Percentiles rank a stretch among this genome's conserved stretches.
These are phyloP conservation scores for Macaria liturata DNA, from an alignment of 2,888 invertebrate genomes.

Conservation along the genomic window DNA sequence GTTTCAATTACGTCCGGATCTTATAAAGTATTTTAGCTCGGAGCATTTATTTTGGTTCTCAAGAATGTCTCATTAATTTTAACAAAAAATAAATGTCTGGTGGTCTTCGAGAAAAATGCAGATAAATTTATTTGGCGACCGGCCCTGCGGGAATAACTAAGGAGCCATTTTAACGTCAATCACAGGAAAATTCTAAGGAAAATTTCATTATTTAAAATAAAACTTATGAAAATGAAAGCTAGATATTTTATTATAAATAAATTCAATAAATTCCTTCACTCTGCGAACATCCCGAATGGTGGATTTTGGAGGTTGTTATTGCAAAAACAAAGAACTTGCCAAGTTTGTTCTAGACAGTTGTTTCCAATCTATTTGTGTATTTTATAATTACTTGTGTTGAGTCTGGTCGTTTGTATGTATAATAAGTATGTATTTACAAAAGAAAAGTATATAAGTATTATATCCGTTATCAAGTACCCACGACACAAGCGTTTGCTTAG, in stretches of 20 bases:
- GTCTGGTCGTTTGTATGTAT: too few relatives aligned
- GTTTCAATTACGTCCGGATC: slow-evolving; percentile 25
- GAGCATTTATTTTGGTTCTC: slow-evolving; percentile 42
- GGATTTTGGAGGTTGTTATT: too few relatives aligned
- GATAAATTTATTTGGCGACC: slow-evolving; percentile 43
- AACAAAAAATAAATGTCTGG: slow-evolving; percentile 41
- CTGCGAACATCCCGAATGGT: too few relatives aligned
- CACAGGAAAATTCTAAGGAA: slow-evolving; percentile 35
- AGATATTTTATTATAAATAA: slow-evolving; percentile 14
- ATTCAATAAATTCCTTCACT: slow-evolving; percentile 9
- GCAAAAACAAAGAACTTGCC: too few relatives aligned
- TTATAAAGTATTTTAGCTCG: slow-evolving; percentile 38
- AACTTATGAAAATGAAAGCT: slow-evolving; percentile 26
- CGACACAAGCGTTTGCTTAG: too few relatives aligned
- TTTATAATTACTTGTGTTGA: too few relatives aligned
- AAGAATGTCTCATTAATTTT: slow-evolving; percentile 53
- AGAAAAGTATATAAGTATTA: too few relatives aligned
- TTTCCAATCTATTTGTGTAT: too few relatives aligned
- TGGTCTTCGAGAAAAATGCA: slow-evolving; percentile 46
- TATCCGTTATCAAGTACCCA: too few relatives aligned
- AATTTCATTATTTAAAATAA: slow-evolving; percentile 28
- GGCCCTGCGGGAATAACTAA: slow-evolving; percentile 41
- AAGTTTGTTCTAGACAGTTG: too few relatives aligned
- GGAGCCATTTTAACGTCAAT: slow-evolving; percentile 50
- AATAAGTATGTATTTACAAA: too few relatives aligned